A percentile compares a stretch with the other conserved stretches of the same genome.
phyloP scores from a whole-genome alignment of 2,888 invertebrate genomes.

The Aspidiotus destructor region DNA sequence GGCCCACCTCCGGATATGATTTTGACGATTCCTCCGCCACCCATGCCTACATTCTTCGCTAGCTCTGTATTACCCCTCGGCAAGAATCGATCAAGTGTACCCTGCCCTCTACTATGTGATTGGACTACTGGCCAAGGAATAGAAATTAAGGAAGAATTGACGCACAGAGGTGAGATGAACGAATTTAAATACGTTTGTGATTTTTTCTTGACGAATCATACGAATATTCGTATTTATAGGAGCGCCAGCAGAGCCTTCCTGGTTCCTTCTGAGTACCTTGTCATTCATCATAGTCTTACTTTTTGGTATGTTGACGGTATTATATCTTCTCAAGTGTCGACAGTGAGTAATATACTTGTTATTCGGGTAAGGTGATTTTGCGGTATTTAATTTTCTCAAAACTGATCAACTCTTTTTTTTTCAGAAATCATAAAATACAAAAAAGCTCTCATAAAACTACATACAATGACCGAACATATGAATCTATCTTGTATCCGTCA shows the following conservation, averaged over 20 bases:
- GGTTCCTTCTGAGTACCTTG: conserved; percentile 68
- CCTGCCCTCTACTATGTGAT: conserved; percentile 41
- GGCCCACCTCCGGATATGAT: conserved; percentile 75
- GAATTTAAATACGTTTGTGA: neutral
- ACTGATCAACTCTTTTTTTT: neutral
- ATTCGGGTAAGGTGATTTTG: neutral
- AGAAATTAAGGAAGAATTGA: conserved; percentile 72
- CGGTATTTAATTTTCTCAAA: neutral
- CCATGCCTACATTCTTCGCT: conserved; percentile 62
- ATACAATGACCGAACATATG: conserved; percentile 41
- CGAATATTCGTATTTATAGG: conserved; percentile 8
- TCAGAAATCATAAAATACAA: conserved; percentile 27
- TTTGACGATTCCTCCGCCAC: conserved; percentile 74
- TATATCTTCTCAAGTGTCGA: conserved; percentile 70
- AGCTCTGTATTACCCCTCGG: conserved; percentile 43
- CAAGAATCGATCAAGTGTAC: conserved; percentile 40
- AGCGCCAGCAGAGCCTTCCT: conserved; percentile 56
- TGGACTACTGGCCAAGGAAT: conserved; percentile 50
- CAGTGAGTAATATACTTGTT: conserved; percentile 53
- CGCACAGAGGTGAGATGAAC: conserved; percentile 55
- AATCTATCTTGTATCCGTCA: conserved; percentile 51
- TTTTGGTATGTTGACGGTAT: conserved; percentile 64
- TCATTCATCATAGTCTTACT: conserved; percentile 71
- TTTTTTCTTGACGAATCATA: neutral
- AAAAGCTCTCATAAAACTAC: conserved; percentile 22